phyloP scores from a whole-genome alignment of 1,140 invertebrate species.

The Ooceraea biroi region DNA sequence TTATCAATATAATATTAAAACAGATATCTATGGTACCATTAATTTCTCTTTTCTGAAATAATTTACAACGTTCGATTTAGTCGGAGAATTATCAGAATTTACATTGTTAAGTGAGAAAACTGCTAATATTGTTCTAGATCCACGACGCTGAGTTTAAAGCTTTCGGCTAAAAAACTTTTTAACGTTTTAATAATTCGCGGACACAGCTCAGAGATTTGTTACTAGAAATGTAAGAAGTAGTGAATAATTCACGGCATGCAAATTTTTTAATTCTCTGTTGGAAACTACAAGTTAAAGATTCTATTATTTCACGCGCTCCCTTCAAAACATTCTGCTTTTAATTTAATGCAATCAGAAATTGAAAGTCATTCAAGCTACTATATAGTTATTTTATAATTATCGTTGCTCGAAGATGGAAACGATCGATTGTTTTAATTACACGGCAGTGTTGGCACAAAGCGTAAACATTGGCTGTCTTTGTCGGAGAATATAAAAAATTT shows the following conservation, averaged over 20 bases:
- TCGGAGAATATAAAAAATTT: conserved; percentile 47
- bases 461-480: conserved; percentile 64
- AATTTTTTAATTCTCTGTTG: neutral
- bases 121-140: neutral
- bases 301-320: neutral
- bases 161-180: neutral
- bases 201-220: conserved; percentile 3
- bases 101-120: neutral
- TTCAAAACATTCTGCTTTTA: conserved; percentile 31
- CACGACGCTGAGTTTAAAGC: neutral
- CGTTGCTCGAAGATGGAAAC: conserved; percentile 51
- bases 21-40: neutral
- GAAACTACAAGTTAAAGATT: conserved; percentile 17
- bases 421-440: conserved; percentile 56
- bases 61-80: neutral
- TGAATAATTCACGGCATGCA: neutral
- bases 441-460: conserved; percentile 75
- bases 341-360: conserved; percentile 4
- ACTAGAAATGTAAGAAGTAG: conserved; percentile 3
- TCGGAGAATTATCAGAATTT: neutral
- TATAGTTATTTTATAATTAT: conserved; percentile 39
- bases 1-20: neutral
- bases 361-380: conserved; percentile 36
- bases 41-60: neutral
- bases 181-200: neutral